Conservation (phyloP, 2,888 invertebrate genomes). For the Sipha maydis region DNA sequence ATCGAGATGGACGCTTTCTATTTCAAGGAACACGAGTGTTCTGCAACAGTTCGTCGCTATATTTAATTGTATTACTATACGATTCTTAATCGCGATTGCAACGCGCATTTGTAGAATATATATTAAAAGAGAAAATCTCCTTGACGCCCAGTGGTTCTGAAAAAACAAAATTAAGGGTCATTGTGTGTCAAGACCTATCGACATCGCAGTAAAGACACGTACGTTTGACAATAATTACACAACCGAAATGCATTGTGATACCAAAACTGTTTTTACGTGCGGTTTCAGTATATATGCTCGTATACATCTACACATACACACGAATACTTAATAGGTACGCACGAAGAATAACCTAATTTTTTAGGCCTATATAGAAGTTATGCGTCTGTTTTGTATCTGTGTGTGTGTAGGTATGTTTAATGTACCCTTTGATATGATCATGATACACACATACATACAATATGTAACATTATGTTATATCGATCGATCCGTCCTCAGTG, state of each 20-base stretch:
- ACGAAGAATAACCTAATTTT: constrained; percentile 16
- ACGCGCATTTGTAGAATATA: background rate
- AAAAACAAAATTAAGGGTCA: constrained; percentile 34
- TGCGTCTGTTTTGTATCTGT: background rate
- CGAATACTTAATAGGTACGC: background rate
- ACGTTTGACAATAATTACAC: constrained; percentile 51
- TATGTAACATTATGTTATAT: background rate
- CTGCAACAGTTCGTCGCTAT: background rate
- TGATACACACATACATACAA: background rate
- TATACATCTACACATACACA: too few relatives aligned
- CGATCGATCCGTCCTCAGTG: background rate
- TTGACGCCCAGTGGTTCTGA: constrained; percentile 31
- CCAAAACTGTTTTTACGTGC: constrained; percentile 24
- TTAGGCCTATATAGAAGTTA: background rate
- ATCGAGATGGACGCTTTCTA: background rate
- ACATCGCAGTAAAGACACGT: constrained; percentile 47
- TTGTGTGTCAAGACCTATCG: constrained; percentile 45
- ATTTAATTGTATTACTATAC: background rate
- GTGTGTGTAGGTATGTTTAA: background rate
- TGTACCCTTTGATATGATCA: background rate
- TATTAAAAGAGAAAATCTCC: constrained; percentile 47
- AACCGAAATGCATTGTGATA: constrained; percentile 44
- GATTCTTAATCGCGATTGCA: background rate
- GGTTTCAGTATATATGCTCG: background rate
- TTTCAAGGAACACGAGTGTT: background rate